Base-by-base conservation (phyloP, 2,888 invertebrate genomes). In the Plusia festucae region DNA sequence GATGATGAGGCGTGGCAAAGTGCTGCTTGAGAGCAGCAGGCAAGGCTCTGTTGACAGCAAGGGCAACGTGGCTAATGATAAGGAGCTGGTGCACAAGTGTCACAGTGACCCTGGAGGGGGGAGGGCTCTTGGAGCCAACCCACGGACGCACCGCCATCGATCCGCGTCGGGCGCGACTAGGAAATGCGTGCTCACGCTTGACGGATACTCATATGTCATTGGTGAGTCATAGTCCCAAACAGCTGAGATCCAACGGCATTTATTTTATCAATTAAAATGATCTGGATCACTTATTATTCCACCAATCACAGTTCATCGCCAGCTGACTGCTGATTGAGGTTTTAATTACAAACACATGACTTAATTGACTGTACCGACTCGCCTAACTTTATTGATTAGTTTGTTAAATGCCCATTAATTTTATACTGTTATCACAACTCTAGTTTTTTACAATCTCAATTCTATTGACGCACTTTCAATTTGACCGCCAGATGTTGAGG, bases 191-290 rank as follows among this genome's bases (percentile, higher is more conserved):
- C 96, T 98, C 77, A 97, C 97, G 54, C 95, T 98, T 79, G 98
- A 98, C 90, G 98, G 98, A 84, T 98, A 98, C 94, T 97, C 97
- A 75, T 98, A 98, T 93, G 97, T 98, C 83, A 98, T 98, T 95
- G 98, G 98, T 98, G 93, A 96, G 97, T 73, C 24, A n/a, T n/a
- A 6, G 24, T 54, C 52, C 20, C 16, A 51, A 66, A 53, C 62
- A 62, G 75, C 32, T 44, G 24, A 7, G 34, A 53, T 46, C 9
- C 53, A 65, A 68, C 65, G 6, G 40, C 60, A 73, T 65, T 3
- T 66, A 44, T 56, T 65, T 3, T 66, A 44, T 56, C 34, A 46
- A 53, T 54, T 49, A 53, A 27, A 16, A 52, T 51, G 40, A 66
- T 62, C 53, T 20, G 18, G 68, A 76, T 76, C 55, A 44, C 53